Conservation (phyloP, 2,113 vertebrate genomes). For the Apistogramma diplotaenia region DNA sequence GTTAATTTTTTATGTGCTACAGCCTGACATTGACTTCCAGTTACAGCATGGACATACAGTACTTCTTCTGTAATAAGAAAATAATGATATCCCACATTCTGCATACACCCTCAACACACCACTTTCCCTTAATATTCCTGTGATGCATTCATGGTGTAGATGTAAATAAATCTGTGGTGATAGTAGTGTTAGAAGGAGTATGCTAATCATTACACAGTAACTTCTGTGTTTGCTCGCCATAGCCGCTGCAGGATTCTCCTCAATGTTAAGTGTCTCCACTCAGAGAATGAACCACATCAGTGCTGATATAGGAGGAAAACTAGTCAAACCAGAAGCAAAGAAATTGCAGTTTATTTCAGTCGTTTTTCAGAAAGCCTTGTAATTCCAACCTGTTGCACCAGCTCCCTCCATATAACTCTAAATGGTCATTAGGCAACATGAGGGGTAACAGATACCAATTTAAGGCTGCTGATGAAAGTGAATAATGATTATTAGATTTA, state of each 20-base stretch:
- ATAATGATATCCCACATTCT: neutral
- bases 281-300: too few relatives aligned
- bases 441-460: neutral
- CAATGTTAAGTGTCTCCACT: too few relatives aligned
- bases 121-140: neutral
- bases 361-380: too few relatives aligned
- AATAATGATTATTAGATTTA: neutral
- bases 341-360: too few relatives aligned
- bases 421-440: too few relatives aligned
- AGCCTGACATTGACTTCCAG: neutral
- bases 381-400: too few relatives aligned
- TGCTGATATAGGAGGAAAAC: too few relatives aligned
- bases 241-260: too few relatives aligned
- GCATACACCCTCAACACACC: neutral
- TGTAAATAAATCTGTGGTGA: neutral
- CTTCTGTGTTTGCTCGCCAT: too few relatives aligned
- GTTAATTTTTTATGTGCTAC: neutral
- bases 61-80: neutral
- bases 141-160: neutral
- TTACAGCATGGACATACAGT: neutral
- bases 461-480: neutral
- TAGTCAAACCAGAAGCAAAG: too few relatives aligned
- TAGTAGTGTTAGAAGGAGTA: neutral
- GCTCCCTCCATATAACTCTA: too few relatives aligned
- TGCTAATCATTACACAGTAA: neutral